Conservation (phyloP, 2,888 invertebrate species). For the Anagyrus pseudococci region DNA sequence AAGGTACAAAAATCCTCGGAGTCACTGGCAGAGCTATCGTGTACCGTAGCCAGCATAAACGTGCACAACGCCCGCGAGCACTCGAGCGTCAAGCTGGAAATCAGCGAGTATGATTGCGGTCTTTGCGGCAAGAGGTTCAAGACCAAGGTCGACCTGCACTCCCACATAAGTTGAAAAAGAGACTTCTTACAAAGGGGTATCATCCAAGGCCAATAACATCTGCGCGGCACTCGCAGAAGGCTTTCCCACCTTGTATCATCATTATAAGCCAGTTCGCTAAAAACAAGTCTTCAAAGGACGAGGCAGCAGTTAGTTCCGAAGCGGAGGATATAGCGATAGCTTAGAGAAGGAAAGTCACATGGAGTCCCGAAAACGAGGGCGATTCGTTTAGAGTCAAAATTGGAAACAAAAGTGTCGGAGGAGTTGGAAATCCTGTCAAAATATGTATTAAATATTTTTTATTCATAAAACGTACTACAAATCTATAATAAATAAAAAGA, state of each 20-base stretch:
- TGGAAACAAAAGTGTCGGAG: not conserved
- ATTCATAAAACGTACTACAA: too few species aligned
- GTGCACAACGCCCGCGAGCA: too few species aligned
- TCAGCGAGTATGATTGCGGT: slow-evolving; percentile 45
- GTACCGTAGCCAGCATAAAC: too few species aligned
- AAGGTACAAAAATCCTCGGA: too few species aligned
- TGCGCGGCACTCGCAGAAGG: too few species aligned
- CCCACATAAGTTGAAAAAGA: slow-evolving; percentile 58
- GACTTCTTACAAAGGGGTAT: slow-evolving; percentile 48
- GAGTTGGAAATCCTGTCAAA: slow-evolving; percentile 21
- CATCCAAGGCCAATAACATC: not conserved
- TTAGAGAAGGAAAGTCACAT: slow-evolving; percentile 3
- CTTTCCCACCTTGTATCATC: too few species aligned
- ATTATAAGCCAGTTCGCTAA: not conserved
- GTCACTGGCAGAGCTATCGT: too few species aligned
- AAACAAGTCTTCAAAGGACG: slow-evolving; percentile 21
- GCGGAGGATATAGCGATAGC: too few species aligned
- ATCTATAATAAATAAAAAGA: too few species aligned
- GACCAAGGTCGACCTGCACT: slow-evolving; percentile 58
- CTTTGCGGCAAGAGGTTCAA: slow-evolving; percentile 53
- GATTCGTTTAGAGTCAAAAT: not conserved
- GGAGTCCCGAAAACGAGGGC: slow-evolving; percentile 4
- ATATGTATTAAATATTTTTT: too few species aligned
- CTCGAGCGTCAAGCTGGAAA: too few species aligned
- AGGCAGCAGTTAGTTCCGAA: not conserved